Conservation (phyloP, 2,888 invertebrate genomes). For the Yponomeuta malinellus region DNA sequence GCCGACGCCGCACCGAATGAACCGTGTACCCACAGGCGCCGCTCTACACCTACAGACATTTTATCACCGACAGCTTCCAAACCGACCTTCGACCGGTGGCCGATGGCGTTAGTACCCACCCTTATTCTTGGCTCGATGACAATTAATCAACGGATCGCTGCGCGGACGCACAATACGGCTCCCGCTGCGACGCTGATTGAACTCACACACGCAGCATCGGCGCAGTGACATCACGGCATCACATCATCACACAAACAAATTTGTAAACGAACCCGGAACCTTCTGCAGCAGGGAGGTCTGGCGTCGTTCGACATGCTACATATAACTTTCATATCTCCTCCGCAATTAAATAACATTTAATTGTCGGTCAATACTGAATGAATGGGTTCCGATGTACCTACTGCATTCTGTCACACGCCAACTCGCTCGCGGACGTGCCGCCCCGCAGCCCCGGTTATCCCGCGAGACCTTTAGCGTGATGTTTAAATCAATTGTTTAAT, state of each 20-base stretch:
- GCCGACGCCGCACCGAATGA: neutral
- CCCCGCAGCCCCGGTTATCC: neutral
- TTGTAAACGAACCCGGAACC: neutral
- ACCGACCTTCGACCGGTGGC: neutral
- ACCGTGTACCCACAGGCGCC: neutral
- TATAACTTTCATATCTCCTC: neutral
- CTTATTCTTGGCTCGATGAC: neutral
- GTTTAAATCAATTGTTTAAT: constrained; percentile 19
- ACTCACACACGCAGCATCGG: neutral
- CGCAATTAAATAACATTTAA: neutral
- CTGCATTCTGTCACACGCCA: neutral
- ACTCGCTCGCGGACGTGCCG: neutral
- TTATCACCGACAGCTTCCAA: neutral
- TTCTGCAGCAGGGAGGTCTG: neutral
- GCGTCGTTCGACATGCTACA: neutral
- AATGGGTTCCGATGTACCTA: neutral
- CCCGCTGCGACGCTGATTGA: constrained; percentile 12
- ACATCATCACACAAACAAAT: neutral
- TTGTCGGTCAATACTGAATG: neutral
- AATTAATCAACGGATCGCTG: neutral
- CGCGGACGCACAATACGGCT: neutral
- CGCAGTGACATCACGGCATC: neutral
- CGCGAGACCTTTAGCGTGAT: constrained; percentile 6
- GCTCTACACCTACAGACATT: neutral
- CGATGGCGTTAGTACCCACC: neutral